A percentile compares a stretch with the other conserved stretches of the same genome.
Evolutionary conservation across 2,888 invertebrate species (phyloP).

Genomic region (Hemaris fuciformis): DNA sequence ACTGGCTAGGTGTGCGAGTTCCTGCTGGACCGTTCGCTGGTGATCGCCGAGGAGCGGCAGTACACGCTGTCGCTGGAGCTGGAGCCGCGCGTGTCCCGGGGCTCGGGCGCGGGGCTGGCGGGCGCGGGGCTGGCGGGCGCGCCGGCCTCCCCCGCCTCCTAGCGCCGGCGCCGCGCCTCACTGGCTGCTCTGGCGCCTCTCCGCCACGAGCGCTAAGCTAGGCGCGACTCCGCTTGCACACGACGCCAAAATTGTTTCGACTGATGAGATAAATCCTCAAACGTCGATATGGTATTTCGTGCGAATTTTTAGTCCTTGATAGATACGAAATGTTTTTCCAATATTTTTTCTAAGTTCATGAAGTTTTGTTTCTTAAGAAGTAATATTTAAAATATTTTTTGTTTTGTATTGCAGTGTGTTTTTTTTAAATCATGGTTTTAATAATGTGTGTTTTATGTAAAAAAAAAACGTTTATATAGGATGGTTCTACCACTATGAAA

Average conservation of each 20-base stretch:
- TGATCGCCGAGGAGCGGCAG: constrained; percentile 91
- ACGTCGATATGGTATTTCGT: not conserved
- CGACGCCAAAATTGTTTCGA: too few species aligned
- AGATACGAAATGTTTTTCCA: too few species aligned
- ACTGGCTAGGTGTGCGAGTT: constrained; percentile 81
- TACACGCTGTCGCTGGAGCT: constrained; percentile 91
- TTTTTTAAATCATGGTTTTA: too few species aligned
- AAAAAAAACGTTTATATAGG: too few species aligned
- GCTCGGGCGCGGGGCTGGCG: constrained; percentile 52
- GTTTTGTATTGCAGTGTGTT: too few species aligned
- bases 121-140: constrained; percentile 37
- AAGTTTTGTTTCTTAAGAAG: too few species aligned
- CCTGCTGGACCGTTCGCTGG: constrained; percentile 88
- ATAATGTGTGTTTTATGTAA: too few species aligned
- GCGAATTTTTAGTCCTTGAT: too few species aligned
- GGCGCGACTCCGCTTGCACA: constrained; percentile 21
- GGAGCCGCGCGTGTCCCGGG: constrained; percentile 86
- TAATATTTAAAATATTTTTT: too few species aligned
- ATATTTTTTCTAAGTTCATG: too few species aligned
- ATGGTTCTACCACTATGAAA: too few species aligned
- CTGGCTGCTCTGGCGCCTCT: constrained; percentile 70
- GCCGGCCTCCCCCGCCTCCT: constrained; percentile 65
- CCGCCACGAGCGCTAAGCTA: constrained; percentile 52
- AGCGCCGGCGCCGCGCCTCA: constrained; percentile 76
- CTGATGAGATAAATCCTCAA: too few species aligned